Conservation (phyloP, 2,888 invertebrate genomes). For the Masnerella sp. region DNA sequence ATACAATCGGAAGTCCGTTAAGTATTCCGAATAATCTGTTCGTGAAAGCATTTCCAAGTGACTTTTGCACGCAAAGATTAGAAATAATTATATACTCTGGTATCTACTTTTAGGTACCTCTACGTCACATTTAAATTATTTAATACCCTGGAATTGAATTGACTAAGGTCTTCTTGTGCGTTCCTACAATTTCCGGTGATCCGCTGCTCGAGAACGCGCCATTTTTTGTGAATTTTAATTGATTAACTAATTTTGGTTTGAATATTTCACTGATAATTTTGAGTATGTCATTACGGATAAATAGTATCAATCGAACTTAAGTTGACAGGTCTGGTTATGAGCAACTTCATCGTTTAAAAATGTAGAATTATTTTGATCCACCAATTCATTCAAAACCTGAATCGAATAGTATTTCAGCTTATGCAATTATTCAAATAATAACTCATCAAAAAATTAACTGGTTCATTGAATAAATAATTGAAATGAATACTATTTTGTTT, state of each 20-base stretch:
- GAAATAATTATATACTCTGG: conserved; percentile 13
- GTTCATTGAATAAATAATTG: too few relatives aligned
- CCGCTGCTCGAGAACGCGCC: not conserved
- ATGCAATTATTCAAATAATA: too few relatives aligned
- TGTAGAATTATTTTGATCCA: not conserved
- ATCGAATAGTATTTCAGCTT: too few relatives aligned
- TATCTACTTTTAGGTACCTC: conserved; percentile 3
- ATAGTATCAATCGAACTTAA: not conserved
- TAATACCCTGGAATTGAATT: not conserved
- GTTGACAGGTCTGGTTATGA: conserved; percentile 7
- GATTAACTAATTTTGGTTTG: not conserved
- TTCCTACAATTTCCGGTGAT: not conserved
- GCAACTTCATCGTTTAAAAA: not conserved
- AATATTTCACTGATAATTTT: conserved; percentile 21
- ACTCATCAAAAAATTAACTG: too few relatives aligned
- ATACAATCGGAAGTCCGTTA: conserved; percentile 22
- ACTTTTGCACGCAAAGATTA: conserved; percentile 23
- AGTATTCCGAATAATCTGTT: conserved; percentile 17
- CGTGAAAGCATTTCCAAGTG: not conserved
- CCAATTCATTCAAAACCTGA: not conserved
- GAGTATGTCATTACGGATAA: conserved; percentile 4
- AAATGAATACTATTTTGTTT: too few relatives aligned
- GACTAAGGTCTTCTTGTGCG: not conserved
- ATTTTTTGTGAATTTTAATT: not conserved
- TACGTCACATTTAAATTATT: conserved; percentile 7